These are phyloP conservation scores for Pristionchus maxplancki DNA, from an alignment of 2,888 invertebrate species.

Conservation along the genomic window DNA sequence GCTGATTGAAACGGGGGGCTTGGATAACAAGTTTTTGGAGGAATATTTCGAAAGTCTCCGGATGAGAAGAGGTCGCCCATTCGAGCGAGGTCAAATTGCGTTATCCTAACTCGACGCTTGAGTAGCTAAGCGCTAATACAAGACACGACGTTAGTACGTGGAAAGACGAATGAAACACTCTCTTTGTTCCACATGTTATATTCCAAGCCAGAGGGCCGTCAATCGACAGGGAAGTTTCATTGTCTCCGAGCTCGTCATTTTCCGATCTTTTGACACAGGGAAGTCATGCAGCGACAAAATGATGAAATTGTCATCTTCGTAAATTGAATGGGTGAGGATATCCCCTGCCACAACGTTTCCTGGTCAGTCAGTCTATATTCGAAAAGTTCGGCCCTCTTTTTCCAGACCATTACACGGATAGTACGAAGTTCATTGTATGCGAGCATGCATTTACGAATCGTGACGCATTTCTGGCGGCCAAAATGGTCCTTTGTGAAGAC, in stretches of 20 bases:
- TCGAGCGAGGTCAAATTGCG: neutral
- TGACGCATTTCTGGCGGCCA: neutral
- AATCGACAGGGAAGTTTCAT: neutral
- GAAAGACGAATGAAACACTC: neutral
- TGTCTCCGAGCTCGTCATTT: neutral
- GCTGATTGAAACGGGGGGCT: neutral
- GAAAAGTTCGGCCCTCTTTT: too few species aligned
- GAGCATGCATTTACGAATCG: too few species aligned
- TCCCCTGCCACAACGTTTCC: too few species aligned
- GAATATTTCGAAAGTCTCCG: too few species aligned
- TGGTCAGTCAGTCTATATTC: too few species aligned
- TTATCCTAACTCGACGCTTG: neutral
- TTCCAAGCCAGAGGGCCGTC: too few species aligned
- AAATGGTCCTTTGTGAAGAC: too few species aligned
- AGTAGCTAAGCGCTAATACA: slow-evolving; percentile 1
- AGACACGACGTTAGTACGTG: neutral
- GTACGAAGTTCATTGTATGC: too few species aligned
- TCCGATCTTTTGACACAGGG: neutral
- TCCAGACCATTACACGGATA: neutral
- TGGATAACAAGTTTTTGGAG: too few species aligned
- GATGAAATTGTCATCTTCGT: neutral
- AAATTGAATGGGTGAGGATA: too few species aligned
- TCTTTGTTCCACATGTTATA: too few species aligned
- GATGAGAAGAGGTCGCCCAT: neutral
- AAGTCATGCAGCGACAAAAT: neutral